These are phyloP conservation scores for Squalus acanthias DNA, from an alignment of 2,797 vertebrate species.

Conservation along the genomic window DNA sequence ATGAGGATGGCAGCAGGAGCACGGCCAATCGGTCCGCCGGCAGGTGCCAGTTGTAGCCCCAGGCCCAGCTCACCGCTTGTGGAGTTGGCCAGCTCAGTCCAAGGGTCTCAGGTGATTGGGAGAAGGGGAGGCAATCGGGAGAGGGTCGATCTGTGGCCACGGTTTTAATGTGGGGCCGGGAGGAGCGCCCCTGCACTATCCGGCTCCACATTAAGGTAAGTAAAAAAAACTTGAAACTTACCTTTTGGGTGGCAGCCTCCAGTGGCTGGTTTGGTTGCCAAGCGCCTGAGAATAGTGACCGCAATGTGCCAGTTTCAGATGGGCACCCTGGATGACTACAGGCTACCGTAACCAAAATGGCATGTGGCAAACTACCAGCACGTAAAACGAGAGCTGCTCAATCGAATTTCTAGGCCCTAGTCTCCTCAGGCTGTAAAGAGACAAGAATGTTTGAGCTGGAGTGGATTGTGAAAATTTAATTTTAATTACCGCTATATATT, in stretches of 20 bases:
- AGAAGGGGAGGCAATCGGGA: background rate
- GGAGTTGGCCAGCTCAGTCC: background rate
- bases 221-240: background rate
- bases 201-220: background rate
- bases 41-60: background rate
- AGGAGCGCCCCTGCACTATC: background rate
- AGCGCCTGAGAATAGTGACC: background rate
- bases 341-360: background rate
- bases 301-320: background rate
- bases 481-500: background rate
- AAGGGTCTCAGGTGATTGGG: too few relatives aligned
- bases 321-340: background rate
- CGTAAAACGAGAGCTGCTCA: background rate
- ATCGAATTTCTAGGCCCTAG: background rate
- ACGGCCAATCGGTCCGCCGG: too few relatives aligned
- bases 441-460: background rate
- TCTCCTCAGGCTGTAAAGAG: background rate
- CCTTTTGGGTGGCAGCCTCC: background rate
- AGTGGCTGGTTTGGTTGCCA: background rate
- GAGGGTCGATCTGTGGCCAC: background rate
- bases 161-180: background rate
- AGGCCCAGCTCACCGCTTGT: background rate
- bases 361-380: background rate
- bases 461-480: background rate
- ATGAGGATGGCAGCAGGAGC: too few relatives aligned